These are phyloP conservation scores for Scatophagus argus DNA, from an alignment of 2,113 vertebrate species.

Conservation along the genomic window DNA sequence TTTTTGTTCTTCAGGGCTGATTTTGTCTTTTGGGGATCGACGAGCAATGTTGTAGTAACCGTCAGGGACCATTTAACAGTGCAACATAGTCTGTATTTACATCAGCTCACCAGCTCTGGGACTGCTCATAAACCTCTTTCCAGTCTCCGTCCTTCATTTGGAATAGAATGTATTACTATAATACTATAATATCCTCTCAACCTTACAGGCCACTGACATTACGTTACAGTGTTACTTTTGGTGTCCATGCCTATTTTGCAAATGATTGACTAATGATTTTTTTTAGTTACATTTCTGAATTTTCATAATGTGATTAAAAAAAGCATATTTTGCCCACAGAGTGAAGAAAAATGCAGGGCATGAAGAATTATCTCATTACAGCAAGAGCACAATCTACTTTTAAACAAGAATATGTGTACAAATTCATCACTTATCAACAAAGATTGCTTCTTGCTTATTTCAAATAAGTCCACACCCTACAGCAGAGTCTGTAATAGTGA, in stretches of 20 bases:
- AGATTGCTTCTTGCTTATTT: constrained; percentile 20
- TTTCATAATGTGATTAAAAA: constrained; percentile 32
- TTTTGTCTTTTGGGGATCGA: constrained; percentile 45
- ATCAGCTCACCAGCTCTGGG: constrained; percentile 38
- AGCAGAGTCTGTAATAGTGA: constrained; percentile 30
- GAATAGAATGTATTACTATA: constrained; percentile 23
- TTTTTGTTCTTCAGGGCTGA: constrained; percentile 28
- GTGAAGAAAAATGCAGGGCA: not conserved
- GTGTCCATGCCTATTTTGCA: constrained; percentile 17
- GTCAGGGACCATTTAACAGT: constrained; percentile 66
- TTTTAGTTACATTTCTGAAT: not conserved
- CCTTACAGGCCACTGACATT: constrained; percentile 23
- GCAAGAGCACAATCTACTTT: constrained; percentile 23
- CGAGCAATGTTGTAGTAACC: constrained; percentile 16
- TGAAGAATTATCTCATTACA: constrained; percentile 22
- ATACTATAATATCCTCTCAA: constrained; percentile 34
- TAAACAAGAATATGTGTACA: constrained; percentile 8
- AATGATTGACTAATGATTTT: constrained; percentile 2
- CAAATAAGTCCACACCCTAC: constrained; percentile 6
- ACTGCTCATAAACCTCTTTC: constrained; percentile 40
- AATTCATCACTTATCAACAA: constrained; percentile 13
- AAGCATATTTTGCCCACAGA: not conserved
- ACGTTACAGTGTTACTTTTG: constrained; percentile 44
- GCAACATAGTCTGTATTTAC: constrained; percentile 35
- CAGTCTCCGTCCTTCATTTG: constrained; percentile 22